Conservation (phyloP, 2,113 vertebrate species). For the Paralichthys olivaceus region DNA sequence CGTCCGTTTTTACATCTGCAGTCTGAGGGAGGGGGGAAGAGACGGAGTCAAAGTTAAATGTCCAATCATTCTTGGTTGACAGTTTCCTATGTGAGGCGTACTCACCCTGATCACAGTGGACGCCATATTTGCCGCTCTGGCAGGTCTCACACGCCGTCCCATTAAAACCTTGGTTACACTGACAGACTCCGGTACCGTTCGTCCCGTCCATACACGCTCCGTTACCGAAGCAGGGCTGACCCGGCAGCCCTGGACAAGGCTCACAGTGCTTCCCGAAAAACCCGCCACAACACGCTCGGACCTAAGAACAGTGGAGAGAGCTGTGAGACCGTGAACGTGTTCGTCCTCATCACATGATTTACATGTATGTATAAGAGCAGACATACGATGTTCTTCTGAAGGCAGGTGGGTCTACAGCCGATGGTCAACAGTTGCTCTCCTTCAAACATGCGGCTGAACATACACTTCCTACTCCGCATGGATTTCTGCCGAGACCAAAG, state of each 20-base stretch:
- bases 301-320: constrained; percentile 72
- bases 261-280: constrained; percentile 91
- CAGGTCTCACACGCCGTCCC: constrained; percentile 93
- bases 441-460: constrained; percentile 69
- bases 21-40: constrained; percentile 57
- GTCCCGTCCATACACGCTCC: constrained; percentile 88
- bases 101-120: constrained; percentile 90
- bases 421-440: constrained; percentile 65
- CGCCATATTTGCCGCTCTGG: constrained; percentile 81
- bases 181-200: constrained; percentile 86
- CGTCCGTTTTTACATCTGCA: constrained; percentile 87
- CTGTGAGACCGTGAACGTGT: neutral
- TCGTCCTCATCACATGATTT: neutral
- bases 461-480: constrained; percentile 67
- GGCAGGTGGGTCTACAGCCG: constrained; percentile 85
- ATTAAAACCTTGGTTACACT: constrained; percentile 81
- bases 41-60: neutral
- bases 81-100: neutral
- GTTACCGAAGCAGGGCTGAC: constrained; percentile 84
- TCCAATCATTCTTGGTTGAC: neutral
- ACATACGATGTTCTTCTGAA: constrained; percentile 80
- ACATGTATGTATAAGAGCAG: neutral
- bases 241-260: constrained; percentile 85
- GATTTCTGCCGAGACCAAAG: constrained; percentile 65
- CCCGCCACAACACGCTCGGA: constrained; percentile 85